Base-by-base conservation (phyloP, 92 coral and sea anemone genomes). In the Zoanthus gigantus region DNA sequence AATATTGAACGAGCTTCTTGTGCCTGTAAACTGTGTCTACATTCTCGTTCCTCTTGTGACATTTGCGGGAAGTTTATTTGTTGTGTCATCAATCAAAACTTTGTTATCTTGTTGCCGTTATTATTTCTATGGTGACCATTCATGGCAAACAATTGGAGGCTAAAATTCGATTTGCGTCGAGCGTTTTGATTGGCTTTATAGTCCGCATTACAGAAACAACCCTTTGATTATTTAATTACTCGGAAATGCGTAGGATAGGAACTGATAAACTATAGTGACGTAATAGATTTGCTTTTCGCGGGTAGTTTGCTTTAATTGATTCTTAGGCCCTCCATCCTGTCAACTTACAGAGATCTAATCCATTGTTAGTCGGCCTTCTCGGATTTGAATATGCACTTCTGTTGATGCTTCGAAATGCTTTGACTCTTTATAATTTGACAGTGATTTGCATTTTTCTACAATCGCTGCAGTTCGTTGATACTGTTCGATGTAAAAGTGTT, bases 241-340 rank as follows among this genome's bases (percentile, higher is more conserved):
- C 94, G 94, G 94, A 91, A 91, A 88, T 91, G 92, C 92, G 94
- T 91, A 82, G 83, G 90, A 61, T 69, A 79, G 34, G 48, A 34
- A 54, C 56, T 78, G 23, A 83, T 77, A 78, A 67, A 31, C 74
- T 68, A 78, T 83, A 81, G 86, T 93, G 96, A 95, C 98, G 98
- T 93, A 88, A 87, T 74, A 78, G 86, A 73, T 78, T 91, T 81
- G 79, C 86, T 77, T 91, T 87, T 75, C 87, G 79, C 90, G 94
- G 91, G 90, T 75, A 90, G 80, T 86, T 90, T 89, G 73, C 80
- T 84, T 79, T 63, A 91, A 91, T 91, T 87, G 86, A 83, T 61
- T 88, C 88, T 71, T 47, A 72, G 57, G 74, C 86, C 72, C 93
- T 90, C 79, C 46, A 18, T 76, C 17, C 72, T 90, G 93, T 90